Evolutionary conservation across 2,113 vertebrate genomes (phyloP), one percentile per base, ranked within the genome.

Genomic region (Ciconia stormi): DNA sequence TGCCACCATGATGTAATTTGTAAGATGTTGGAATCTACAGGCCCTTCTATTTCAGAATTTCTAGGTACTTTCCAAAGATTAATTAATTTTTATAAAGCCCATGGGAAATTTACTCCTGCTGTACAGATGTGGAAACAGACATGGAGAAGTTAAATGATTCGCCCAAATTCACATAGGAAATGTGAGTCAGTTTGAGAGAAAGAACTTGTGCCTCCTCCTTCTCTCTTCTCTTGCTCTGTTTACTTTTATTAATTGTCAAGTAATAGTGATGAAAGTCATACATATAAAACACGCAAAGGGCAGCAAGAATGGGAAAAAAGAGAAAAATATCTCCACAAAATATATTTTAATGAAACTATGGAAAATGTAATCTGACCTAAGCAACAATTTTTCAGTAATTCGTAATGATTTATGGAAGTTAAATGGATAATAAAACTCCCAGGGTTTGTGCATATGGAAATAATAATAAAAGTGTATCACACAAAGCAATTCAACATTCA

Each of bases 371-470:
- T 87, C 50, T 77, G 76, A 90, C 58, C 70, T 55, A 80, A 84
- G 42, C 18, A 92, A 89, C 14, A 80, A 26, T 34, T 93, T 94
- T 95, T 93, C 69, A 40, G 61, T 85, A 87, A 76, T 82, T 94
- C 4, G 0, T 67, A 88, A 87, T 67, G 58, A 92, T 83, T 94
- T 95, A 87, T 94, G 70, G 70, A 74, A 85, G 32, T 65, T 84
- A 92, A 92, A 61, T 49, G 81, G 29, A 92, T 93, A 93, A 86
- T 63, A 94, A 94, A 96, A 65, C 27, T 89, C 70, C 16, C 67
- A 90, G 46, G 11, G 34, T 77, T 89, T 94, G 17, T 73, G 69
- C 76, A 95, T 71, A 87, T 96, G 93, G 90, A 84, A 97, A 86
- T 86, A 95, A 97, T 94, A 95, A 92, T 53, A 67, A 40, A 79